A percentile compares a stretch with the other conserved stretches of the same genome.
Conservation (phyloP, 2,888 invertebrate genomes). For the Eucriotettix oculatus region DNA sequence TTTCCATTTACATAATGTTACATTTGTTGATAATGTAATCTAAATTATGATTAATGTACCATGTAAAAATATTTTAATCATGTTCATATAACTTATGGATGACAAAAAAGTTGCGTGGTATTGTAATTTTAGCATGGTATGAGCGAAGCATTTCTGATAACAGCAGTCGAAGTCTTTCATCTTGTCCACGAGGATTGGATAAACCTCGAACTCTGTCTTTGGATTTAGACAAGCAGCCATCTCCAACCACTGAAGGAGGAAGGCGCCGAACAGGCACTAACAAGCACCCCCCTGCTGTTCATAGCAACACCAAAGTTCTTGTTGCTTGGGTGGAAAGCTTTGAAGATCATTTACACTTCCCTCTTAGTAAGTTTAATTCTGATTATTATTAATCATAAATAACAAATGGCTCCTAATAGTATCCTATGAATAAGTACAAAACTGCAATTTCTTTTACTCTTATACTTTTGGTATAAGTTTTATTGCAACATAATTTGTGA, state of each 20-base stretch:
- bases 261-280: slow-evolving; percentile 32
- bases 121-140: slow-evolving; percentile 2
- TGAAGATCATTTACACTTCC: slow-evolving; percentile 81
- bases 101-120: no score
- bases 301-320: slow-evolving; percentile 59
- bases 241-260: slow-evolving; percentile 24
- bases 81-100: no score
- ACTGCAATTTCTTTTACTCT: no score
- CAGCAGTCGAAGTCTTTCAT: background rate
- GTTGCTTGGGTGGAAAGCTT: slow-evolving; percentile 93
- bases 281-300: slow-evolving; percentile 37
- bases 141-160: slow-evolving; percentile 9
- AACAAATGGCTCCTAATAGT: no score
- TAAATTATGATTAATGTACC: no score
- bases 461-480: no score
- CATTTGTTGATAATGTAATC: no score
- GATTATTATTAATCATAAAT: no score
- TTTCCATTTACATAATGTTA: no score
- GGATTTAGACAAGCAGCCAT: slow-evolving; percentile 46
- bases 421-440: no score
- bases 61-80: no score
- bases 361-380: slow-evolving; percentile 42
- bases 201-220: slow-evolving; percentile 52
- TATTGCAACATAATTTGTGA: no score
- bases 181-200: slow-evolving; percentile 25